A percentile compares a stretch with the other conserved stretches of the same genome.
Conservation (phyloP, 2,797 vertebrate genomes). For the Parotocinclus haroldoi region DNA sequence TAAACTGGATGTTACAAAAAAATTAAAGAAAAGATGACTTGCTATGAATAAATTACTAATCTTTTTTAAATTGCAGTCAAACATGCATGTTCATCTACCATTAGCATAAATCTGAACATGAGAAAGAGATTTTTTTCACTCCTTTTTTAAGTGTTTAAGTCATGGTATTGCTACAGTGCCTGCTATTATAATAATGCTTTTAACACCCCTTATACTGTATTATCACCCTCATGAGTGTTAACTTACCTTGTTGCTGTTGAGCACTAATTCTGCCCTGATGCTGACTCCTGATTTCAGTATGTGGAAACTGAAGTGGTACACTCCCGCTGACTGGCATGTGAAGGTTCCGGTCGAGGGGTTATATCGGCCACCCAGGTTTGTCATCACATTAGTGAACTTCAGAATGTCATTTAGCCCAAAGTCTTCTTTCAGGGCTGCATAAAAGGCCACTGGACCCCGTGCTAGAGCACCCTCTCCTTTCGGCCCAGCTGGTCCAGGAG, state of each 20-base stretch:
- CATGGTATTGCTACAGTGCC: too few relatives aligned
- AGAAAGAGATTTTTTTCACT: too few relatives aligned
- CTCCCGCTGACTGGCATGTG: slow-evolving; percentile 85
- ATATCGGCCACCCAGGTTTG: slow-evolving; percentile 91
- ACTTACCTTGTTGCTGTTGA: slow-evolving; percentile 84
- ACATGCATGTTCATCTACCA: too few relatives aligned
- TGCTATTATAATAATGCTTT: too few relatives aligned
- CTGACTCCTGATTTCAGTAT: slow-evolving; percentile 85
- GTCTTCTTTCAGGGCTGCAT: slow-evolving; percentile 82
- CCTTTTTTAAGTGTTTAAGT: too few relatives aligned
- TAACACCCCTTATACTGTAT: too few relatives aligned
- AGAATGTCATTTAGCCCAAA: slow-evolving; percentile 85
- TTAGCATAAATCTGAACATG: too few relatives aligned
- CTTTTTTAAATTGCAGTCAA: too few relatives aligned
- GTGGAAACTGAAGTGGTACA: slow-evolving; percentile 91
- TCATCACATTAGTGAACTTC: slow-evolving; percentile 90
- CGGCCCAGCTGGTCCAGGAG: slow-evolving; percentile 78
- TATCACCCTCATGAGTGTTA: too few relatives aligned
- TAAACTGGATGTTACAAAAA: too few relatives aligned
- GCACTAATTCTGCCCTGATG: slow-evolving; percentile 88
- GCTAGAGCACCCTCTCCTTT: slow-evolving; percentile 66
- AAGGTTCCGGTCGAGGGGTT: slow-evolving; percentile 89
- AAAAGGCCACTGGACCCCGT: slow-evolving; percentile 82
- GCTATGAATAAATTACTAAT: too few relatives aligned
- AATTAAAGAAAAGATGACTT: too few relatives aligned